These are phyloP conservation scores for Cinclus cinclus DNA, from an alignment of 2,113 vertebrate species.

Conservation along the genomic window DNA sequence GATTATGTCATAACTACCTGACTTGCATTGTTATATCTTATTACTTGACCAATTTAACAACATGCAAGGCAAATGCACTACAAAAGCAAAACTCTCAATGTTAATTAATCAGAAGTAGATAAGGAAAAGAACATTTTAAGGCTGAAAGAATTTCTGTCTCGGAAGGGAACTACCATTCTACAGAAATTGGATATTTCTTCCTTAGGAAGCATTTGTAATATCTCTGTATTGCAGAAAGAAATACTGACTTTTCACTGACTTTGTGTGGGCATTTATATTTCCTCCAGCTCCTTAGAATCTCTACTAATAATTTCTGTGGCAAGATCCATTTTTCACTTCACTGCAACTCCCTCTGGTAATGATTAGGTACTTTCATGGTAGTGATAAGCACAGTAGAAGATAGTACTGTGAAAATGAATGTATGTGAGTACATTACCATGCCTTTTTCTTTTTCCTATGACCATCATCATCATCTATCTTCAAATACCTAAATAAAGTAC, in stretches of 20 bases:
- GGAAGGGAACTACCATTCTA: not conserved
- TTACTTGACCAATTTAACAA: slow-evolving; percentile 17
- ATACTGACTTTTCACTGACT: not conserved
- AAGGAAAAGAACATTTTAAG: not conserved
- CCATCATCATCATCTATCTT: not conserved
- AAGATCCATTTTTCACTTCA: not conserved
- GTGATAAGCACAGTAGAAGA: not conserved
- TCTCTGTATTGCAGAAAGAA: not conserved
- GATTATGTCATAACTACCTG: not conserved
- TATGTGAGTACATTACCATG: not conserved
- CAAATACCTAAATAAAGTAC: not conserved
- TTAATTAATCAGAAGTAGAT: slow-evolving; percentile 27
- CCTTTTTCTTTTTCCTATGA: not conserved
- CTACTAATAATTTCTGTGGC: not conserved
- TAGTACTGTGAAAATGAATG: not conserved
- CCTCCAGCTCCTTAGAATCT: not conserved
- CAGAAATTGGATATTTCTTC: not conserved
- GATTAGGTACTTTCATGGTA: not conserved
- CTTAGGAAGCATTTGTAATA: not conserved
- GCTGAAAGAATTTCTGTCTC: not conserved
- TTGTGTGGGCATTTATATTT: not conserved
- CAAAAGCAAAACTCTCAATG: not conserved
- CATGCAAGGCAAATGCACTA: not conserved
- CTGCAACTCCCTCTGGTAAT: not conserved
- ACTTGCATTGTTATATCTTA: slow-evolving; percentile 22